Percentiles rank a stretch among this genome's conserved stretches.
phyloP scores from a whole-genome alignment of 2,113 vertebrate species.

The Microtus pennsylvanicus region DNA sequence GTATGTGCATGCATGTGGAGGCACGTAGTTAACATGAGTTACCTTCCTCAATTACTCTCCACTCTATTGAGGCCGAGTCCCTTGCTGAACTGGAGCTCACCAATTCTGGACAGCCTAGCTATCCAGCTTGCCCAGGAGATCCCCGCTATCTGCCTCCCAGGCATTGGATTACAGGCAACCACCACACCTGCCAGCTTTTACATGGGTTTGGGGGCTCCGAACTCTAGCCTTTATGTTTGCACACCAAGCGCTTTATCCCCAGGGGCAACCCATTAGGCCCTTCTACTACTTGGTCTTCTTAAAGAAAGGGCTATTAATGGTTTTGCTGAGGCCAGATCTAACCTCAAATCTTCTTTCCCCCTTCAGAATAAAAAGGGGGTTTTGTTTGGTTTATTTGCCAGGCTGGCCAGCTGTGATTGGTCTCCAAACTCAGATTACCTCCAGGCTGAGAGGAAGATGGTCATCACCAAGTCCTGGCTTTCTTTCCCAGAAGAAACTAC shows the following conservation, averaged over 20 bases:
- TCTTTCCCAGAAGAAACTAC: conserved; percentile 53
- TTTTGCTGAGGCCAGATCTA: background rate
- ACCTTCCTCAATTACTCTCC: background rate
- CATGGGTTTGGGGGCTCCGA: no score
- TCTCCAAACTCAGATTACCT: conserved; percentile 58
- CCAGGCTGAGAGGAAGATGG: conserved; percentile 23
- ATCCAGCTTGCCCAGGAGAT: no score
- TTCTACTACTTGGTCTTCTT: background rate
- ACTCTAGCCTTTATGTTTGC: background rate
- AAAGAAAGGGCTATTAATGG: background rate
- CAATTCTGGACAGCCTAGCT: background rate
- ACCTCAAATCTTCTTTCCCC: background rate
- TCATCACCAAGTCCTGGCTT: background rate
- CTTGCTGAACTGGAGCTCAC: background rate
- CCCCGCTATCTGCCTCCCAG: background rate
- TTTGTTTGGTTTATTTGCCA: conserved; percentile 56
- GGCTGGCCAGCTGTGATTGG: conserved; percentile 20
- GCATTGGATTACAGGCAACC: background rate
- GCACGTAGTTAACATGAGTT: background rate
- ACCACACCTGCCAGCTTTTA: no score
- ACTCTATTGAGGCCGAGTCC: background rate
- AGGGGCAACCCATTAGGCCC: no score
- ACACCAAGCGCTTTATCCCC: background rate
- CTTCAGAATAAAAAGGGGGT: background rate
- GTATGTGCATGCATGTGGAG: background rate